Evolutionary conservation across 2,113 vertebrate genomes (phyloP).

Genomic region (Neopipo cinnamomea): DNA sequence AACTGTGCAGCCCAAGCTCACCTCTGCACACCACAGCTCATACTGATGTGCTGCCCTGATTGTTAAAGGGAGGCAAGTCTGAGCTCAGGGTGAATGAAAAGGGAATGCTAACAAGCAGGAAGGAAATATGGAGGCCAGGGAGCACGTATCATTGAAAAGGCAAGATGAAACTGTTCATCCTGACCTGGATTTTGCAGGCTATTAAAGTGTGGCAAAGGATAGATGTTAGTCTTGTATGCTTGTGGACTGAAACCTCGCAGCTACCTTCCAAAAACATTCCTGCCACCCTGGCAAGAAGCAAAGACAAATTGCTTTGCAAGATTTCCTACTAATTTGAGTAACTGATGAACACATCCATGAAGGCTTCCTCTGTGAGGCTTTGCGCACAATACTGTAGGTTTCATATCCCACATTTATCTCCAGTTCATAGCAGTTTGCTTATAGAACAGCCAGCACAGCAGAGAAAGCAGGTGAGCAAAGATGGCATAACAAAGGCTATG

Average conservation of each 20-base stretch:
- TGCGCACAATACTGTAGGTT: neutral
- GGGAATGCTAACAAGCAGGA: neutral
- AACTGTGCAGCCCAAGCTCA: neutral
- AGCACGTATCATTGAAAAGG: neutral
- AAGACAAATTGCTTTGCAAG: neutral
- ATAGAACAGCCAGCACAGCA: neutral
- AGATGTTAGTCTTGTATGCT: neutral
- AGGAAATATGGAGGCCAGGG: too few species aligned
- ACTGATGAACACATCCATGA: neutral
- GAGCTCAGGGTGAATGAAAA: neutral
- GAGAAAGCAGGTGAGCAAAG: neutral
- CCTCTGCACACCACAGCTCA: accelerated
- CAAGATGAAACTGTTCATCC: neutral
- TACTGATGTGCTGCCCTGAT: neutral
- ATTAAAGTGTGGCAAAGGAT: neutral
- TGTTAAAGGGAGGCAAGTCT: neutral
- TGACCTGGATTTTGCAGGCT: neutral
- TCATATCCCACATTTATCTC: neutral
- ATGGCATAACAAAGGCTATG: neutral
- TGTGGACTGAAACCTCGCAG: neutral
- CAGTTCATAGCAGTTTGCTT: neutral
- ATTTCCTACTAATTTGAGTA: neutral
- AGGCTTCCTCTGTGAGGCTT: neutral
- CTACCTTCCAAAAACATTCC: neutral
- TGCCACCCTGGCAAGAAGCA: neutral